Percentiles rank a stretch among this genome's conserved stretches.
Conservation (phyloP, 1,140 invertebrate species). For the Neoseiulus cucumeris region DNA sequence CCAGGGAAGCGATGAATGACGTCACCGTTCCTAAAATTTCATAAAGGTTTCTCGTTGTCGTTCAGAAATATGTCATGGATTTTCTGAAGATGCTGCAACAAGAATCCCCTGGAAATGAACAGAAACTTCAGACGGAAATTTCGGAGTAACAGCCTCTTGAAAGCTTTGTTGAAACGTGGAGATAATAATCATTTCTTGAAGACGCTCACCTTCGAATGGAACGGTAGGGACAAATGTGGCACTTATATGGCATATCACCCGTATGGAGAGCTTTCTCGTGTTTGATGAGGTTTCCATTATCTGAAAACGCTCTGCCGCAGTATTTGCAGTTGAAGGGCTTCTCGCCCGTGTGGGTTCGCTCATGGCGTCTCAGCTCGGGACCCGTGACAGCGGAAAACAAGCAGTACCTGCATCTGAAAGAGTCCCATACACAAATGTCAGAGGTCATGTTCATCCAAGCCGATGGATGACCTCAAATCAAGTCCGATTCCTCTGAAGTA, state of each 20-base stretch:
- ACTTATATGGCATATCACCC: constrained; percentile 4
- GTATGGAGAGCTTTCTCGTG: constrained; percentile 10
- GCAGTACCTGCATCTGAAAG: not conserved
- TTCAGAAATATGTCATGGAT: not conserved
- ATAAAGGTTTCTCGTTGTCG: not conserved
- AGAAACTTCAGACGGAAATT: not conserved
- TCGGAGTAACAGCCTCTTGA: not conserved
- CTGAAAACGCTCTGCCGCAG: constrained; percentile 31
- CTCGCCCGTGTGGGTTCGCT: constrained; percentile 23
- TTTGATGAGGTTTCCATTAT: constrained; percentile 17
- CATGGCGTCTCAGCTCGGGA: constrained; percentile 10
- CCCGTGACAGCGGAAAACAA: not conserved
- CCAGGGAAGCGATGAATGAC: too few species aligned
- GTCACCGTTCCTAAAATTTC: too few species aligned
- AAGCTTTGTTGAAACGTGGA: not conserved
- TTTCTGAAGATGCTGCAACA: not conserved
- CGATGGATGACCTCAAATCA: too few species aligned
- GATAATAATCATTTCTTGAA: not conserved
- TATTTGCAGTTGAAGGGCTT: constrained; percentile 30
- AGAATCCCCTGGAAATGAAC: not conserved
- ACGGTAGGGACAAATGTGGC: constrained; percentile 1
- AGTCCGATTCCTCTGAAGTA: too few species aligned
- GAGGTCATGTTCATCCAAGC: too few species aligned
- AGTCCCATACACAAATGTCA: too few species aligned
- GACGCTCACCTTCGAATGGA: not conserved